Base-by-base conservation (phyloP, 2,797 vertebrate genomes). In the Artibeus lituratus region DNA sequence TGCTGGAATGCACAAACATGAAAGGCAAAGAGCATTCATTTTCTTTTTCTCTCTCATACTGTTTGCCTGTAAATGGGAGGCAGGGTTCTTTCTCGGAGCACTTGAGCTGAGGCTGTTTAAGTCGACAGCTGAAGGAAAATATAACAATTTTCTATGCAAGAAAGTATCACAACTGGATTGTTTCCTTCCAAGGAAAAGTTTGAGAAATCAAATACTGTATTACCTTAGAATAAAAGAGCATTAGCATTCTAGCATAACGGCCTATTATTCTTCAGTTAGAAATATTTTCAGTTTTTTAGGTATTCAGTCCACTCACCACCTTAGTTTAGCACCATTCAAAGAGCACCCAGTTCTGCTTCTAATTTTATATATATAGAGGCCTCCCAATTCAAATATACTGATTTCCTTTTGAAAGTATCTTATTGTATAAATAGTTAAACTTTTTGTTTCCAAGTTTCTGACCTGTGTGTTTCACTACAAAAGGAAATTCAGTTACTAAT, bases 1-100 rank as follows among this genome's bases (percentile, higher is more conserved):
- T 94, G 97, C 96, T 98, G 98, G 98, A 99, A 99, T 97, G 97
- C 97, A 98, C 95, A 96, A 97, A 99, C 98, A 99, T 98, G 98
- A 99, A 98, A 99, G 98, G 98, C 98, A 98, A 98, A 98, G 97
- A 98, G 96, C 98, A 98, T 97, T 89, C 93, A 96, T 96, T 81
- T 65, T 84, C 72, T 90, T 96, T 98, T 98, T 98, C 97, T 98
- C 98, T 98, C 97, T 97, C 97, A 98, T 98, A 98, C 96, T 98
- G 95, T 98, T 98, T 97, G 98, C 98, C 98, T 98, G 98, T 98
- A 98, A 98, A 98, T 98, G 97, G 97, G 98, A 98, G 94, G 96
- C 42, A 87, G 35, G 78, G 92, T 81, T 95, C 49, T 94, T 74
- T 95, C 97, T 95, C 97, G 96, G 97, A 98, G 94, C 93, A 97